These are phyloP conservation scores for Orchesella flavescens DNA, from an alignment of 2,888 invertebrate species.

Conservation along the genomic window DNA sequence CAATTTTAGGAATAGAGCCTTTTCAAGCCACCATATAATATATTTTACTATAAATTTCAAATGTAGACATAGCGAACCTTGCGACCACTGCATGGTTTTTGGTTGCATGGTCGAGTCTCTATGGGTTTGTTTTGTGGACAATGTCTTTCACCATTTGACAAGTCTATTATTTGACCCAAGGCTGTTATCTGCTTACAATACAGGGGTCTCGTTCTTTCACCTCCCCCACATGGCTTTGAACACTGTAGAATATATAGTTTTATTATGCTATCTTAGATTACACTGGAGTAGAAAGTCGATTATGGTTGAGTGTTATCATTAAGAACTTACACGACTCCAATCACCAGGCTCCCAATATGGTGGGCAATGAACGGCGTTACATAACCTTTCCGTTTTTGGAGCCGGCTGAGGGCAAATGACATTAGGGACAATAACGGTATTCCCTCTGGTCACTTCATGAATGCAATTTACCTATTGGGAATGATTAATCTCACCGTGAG, in stretches of 20 bases:
- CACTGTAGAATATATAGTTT: conserved; percentile 77
- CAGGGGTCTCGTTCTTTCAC: conserved; percentile 85
- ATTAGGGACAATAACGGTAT: conserved; percentile 93
- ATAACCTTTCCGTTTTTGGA: conserved; percentile 90
- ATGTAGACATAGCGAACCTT: no score
- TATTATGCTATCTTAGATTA: no score
- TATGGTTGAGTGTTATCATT: background rate
- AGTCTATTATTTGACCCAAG: conserved; percentile 89
- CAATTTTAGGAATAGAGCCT: background rate
- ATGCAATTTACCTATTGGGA: conserved; percentile 82
- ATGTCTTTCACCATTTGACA: conserved; percentile 84
- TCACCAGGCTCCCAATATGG: conserved; percentile 90
- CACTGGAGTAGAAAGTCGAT: background rate
- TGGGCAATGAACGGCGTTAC: conserved; percentile 94
- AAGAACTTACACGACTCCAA: conserved; percentile 82
- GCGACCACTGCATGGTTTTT: conserved; percentile 81
- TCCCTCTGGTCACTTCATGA: conserved; percentile 89
- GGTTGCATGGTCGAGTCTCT: conserved; percentile 88
- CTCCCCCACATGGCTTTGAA: conserved; percentile 93
- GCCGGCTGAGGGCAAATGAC: conserved; percentile 94
- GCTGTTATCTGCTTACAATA: conserved; percentile 93
- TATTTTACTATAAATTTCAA: background rate
- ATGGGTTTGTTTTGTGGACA: conserved; percentile 80
- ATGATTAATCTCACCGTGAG: no score
- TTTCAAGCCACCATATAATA: background rate